A percentile compares a stretch with the other conserved stretches of the same genome.
These are phyloP conservation scores for Lepidurus arcticus DNA, from an alignment of 1,140 invertebrate genomes.

Conservation along the genomic window DNA sequence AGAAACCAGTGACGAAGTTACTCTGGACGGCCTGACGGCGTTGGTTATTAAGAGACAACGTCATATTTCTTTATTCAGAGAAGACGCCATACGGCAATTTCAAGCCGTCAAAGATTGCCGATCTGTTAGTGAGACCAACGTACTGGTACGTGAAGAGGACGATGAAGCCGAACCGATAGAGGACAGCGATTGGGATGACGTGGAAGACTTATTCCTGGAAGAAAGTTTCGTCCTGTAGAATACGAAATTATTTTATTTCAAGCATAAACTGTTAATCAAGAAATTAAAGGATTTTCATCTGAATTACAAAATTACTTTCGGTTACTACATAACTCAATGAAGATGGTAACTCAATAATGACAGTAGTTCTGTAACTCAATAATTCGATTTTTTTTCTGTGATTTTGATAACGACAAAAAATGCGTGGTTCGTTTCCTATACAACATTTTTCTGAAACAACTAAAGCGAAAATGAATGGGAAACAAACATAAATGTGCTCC, in stretches of 20 bases:
- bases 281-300: not conserved
- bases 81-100: not conserved
- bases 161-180: not conserved
- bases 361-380: not conserved
- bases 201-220: not conserved
- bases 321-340: not conserved
- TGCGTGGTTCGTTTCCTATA: not conserved
- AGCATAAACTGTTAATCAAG: not conserved
- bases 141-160: not conserved
- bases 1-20: not conserved
- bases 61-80: not conserved
- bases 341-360: not conserved
- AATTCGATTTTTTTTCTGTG: not conserved
- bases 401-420: not conserved
- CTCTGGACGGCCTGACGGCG: not conserved
- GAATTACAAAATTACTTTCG: not conserved
- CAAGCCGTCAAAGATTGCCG: not conserved
- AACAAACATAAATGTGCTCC: not conserved
- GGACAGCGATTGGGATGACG: not conserved
- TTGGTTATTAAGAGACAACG: not conserved
- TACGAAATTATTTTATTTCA: not conserved
- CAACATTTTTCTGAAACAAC: not conserved
- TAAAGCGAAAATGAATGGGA: not conserved
- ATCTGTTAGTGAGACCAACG: not conserved
- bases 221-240: not conserved